Conservation (phyloP, 2,888 invertebrate genomes). For the Xylota segnis region DNA sequence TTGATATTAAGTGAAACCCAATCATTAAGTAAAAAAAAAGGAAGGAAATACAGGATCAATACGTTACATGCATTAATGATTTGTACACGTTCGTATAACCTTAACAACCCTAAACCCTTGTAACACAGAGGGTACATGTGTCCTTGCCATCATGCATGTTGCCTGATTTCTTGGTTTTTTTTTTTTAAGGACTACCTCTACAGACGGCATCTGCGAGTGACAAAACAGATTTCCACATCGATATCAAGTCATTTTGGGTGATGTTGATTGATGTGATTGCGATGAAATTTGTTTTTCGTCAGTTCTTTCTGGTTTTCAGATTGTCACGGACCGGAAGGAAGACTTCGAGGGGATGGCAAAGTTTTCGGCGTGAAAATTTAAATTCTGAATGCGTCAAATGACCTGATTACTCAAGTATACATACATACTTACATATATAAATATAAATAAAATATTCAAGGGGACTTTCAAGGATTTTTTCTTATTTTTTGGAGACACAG, state of each 20-base stretch:
- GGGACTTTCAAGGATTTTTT: neutral
- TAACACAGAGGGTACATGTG: neutral
- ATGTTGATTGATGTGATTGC: slow-evolving; percentile 50
- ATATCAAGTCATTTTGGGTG: slow-evolving; percentile 23
- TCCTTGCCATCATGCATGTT: neutral
- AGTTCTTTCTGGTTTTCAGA: slow-evolving; percentile 1
- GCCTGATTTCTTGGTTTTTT: neutral
- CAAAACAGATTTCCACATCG: slow-evolving; percentile 38
- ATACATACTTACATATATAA: neutral
- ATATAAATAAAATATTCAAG: slow-evolving; percentile 6
- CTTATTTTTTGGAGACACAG: neutral
- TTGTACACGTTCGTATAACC: slow-evolving; percentile 19
- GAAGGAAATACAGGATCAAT: slow-evolving; percentile 33
- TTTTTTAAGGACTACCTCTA: neutral
- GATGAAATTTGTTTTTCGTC: slow-evolving; percentile 12
- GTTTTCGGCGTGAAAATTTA: neutral
- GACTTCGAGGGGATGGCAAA: neutral
- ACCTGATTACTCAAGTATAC: slow-evolving; percentile 2
- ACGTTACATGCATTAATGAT: slow-evolving; percentile 41
- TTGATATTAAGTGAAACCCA: slow-evolving; percentile 20
- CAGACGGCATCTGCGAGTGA: slow-evolving; percentile 23
- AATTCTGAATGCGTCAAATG: neutral
- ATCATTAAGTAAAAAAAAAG: neutral
- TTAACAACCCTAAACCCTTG: neutral
- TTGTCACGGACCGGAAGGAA: neutral